Evolutionary conservation across 2,797 vertebrate genomes (phyloP), one percentile per base, ranked within the genome.

Genomic region (Sciurus carolinensis): DNA sequence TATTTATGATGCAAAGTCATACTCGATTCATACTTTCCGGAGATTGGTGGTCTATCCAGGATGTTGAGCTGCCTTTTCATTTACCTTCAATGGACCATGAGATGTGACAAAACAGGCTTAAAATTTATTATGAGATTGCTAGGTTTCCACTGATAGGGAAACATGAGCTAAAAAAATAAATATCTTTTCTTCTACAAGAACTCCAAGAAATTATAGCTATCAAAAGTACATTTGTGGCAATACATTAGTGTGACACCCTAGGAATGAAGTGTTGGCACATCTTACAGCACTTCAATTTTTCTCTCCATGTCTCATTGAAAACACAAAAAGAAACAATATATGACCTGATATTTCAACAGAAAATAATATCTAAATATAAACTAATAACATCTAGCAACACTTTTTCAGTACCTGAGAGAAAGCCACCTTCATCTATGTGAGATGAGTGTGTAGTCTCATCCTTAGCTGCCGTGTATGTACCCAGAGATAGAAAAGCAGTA

Each of bases 141-240:
- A n/a, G n/a, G 12, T 87, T 93, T 85, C 44, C 67, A 72, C 1
- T 30, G 77, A 81, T 1, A 80, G 80, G 12, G 79, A 88, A 92
- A 15, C 26, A 79, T 13, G 24, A 82, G 13, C 59, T 62, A 17
- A 73, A 76, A 54, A n/a, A 89, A 44, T 24, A 36, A 47, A 33
- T n/a, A 52, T 1, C 36, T 66, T 94, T 47, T 93, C 75, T 91
- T 93, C 79, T 88, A 12, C 86, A 79, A 87, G 4, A 54, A 80
- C 42, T 88, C 42, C 69, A 86, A 89, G 36, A 86, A 94, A 80
- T 71, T 57, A 57, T n/a, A 86, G 64, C 20, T 83, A n/a, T n/a
- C 14, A 0, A 93, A 42, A 11, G 11, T 59, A 77, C 81, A 11
- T 66, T 67, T 73, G 6, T 8, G 33, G 39, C 26, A 69, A 71